Evolutionary conservation across 2,113 vertebrate genomes (phyloP).

Genomic region (Stictonetta naevosa): DNA sequence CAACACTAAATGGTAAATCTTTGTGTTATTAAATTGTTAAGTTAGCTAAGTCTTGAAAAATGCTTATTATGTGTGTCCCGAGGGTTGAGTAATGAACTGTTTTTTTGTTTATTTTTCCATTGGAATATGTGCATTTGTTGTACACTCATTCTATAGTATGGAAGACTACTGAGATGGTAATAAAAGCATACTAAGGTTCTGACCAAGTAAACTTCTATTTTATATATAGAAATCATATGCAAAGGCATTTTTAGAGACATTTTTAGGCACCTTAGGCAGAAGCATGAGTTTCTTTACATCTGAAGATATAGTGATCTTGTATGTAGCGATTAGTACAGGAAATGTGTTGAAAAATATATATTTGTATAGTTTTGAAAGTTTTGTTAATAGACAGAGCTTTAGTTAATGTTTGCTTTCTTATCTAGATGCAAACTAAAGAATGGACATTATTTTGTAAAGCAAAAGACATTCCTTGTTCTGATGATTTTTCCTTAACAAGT

Average conservation of each 20-base stretch:
- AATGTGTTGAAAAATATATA: background rate
- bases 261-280: background rate
- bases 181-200: background rate
- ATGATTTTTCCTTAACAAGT: conserved; percentile 82
- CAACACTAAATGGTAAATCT: background rate
- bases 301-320: background rate
- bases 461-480: conserved; percentile 85
- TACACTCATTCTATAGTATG: background rate
- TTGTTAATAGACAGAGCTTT: background rate
- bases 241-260: background rate
- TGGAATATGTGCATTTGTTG: background rate
- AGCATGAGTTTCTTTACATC: background rate
- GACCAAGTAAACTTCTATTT: background rate
- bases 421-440: conserved; percentile 83
- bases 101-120: background rate
- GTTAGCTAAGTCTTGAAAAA: background rate
- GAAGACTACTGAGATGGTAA: background rate
- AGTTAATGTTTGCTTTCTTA: background rate
- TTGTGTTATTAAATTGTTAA: background rate
- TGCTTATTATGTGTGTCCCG: background rate
- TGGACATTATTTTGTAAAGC: conserved; percentile 82
- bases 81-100: background rate
- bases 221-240: background rate
- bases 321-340: background rate
- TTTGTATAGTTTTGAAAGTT: background rate